These are phyloP conservation scores for Tachycineta bicolor DNA, from an alignment of 2,113 vertebrate genomes.

Conservation along the genomic window DNA sequence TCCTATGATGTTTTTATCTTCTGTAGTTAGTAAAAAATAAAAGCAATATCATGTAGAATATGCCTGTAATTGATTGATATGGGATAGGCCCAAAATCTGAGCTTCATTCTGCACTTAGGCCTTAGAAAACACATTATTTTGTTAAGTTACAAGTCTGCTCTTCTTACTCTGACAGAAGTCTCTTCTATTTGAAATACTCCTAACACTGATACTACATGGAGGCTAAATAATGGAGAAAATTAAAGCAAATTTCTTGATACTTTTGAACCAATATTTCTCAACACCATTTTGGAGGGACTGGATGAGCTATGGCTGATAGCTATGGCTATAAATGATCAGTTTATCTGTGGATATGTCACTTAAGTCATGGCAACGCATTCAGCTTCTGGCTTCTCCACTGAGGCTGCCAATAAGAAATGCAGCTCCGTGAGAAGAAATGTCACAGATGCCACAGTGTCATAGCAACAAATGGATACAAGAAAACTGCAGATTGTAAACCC, in stretches of 20 bases:
- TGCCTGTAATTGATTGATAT: not conserved
- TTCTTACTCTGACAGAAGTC: not conserved
- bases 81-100: not conserved
- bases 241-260: not conserved
- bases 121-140: not conserved
- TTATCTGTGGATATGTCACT: not conserved
- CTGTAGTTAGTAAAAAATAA: conserved; percentile 1
- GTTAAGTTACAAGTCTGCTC: not conserved
- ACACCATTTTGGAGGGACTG: not conserved
- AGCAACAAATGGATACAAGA: not conserved
- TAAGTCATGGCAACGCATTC: not conserved
- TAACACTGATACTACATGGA: not conserved
- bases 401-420: not conserved
- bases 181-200: not conserved
- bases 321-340: not conserved
- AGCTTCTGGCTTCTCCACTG: not conserved
- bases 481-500: not conserved
- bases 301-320: not conserved
- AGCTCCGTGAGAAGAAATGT: not conserved
- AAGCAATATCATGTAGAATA: not conserved
- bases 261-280: not conserved
- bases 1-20: not conserved
- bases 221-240: not conserved
- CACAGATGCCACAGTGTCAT: not conserved
- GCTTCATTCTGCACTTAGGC: not conserved